Conservation (phyloP, 2,888 invertebrate species). For the Scrobipalpa costella region DNA sequence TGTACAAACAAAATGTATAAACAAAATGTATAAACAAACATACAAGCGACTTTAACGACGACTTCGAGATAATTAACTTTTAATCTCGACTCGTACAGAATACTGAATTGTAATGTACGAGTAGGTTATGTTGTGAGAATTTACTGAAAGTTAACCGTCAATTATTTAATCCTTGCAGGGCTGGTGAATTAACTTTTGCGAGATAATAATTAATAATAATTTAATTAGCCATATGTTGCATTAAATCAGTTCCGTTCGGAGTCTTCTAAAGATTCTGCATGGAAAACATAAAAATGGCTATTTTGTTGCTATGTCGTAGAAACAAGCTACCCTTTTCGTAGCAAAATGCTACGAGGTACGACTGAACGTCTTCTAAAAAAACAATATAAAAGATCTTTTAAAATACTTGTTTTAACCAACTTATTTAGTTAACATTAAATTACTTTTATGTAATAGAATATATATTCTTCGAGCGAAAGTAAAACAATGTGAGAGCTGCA, state of each 20-base stretch:
- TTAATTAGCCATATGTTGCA: too few relatives aligned
- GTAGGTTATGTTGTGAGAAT: neutral
- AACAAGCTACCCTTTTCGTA: slow-evolving; percentile 2
- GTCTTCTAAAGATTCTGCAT: too few relatives aligned
- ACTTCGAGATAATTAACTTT: slow-evolving; percentile 15
- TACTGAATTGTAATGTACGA: neutral
- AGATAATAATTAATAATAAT: too few relatives aligned
- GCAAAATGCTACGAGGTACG: slow-evolving; percentile 9
- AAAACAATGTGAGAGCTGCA: too few relatives aligned
- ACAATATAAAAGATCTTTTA: too few relatives aligned
- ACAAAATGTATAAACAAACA: neutral
- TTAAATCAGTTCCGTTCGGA: too few relatives aligned
- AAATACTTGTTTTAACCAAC: too few relatives aligned
- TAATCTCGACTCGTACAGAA: neutral
- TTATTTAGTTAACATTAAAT: too few relatives aligned
- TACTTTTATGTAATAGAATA: too few relatives aligned
- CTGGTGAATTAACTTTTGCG: too few relatives aligned
- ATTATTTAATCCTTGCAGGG: neutral
- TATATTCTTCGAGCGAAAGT: too few relatives aligned
- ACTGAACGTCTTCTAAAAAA: neutral
- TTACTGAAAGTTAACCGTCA: neutral
- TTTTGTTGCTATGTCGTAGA: slow-evolving; percentile 1
- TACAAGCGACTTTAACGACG: neutral
- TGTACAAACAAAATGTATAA: neutral
- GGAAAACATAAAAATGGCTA: too few relatives aligned